Evolutionary conservation across 2,797 vertebrate species (phyloP).

Genomic region (Cirrhinus mrigala): DNA sequence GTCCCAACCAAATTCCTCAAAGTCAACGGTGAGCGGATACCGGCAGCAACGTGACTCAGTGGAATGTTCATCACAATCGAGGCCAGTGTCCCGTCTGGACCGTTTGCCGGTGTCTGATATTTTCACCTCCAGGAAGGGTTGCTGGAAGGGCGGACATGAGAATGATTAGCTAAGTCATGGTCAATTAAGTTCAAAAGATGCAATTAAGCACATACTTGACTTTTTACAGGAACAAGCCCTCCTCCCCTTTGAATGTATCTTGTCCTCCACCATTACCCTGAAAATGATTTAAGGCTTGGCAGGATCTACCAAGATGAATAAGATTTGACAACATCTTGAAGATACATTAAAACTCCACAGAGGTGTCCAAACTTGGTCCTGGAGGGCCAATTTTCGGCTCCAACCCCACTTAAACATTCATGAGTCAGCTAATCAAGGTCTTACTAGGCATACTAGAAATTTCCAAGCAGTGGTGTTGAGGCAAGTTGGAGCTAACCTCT

Average conservation of each 20-base stretch:
- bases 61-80: conserved; percentile 86
- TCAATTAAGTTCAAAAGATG: not conserved
- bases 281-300: not conserved
- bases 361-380: no score
- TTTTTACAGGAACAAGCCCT: no score
- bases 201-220: not conserved
- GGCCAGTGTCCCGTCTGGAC: conserved; percentile 83
- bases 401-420: no score
- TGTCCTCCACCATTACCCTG: not conserved
- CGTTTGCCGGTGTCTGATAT: conserved; percentile 84
- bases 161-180: not conserved
- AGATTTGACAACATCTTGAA: not conserved
- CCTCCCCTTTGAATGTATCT: not conserved
- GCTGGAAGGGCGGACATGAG: conserved; percentile 67
- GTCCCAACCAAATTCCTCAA: conserved; percentile 90
- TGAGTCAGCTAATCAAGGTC: no score
- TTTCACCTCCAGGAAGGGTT: conserved; percentile 89
- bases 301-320: not conserved
- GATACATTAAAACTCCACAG: not conserved
- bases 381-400: no score
- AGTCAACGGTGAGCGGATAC: conserved; percentile 88
- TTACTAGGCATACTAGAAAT: no score
- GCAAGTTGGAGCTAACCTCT: no score
- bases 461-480: no score
- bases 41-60: conserved; percentile 87